Percentiles rank a stretch among this genome's conserved stretches.
phyloP scores from a whole-genome alignment of 2,797 vertebrate genomes.

The Sus cebifrons region DNA sequence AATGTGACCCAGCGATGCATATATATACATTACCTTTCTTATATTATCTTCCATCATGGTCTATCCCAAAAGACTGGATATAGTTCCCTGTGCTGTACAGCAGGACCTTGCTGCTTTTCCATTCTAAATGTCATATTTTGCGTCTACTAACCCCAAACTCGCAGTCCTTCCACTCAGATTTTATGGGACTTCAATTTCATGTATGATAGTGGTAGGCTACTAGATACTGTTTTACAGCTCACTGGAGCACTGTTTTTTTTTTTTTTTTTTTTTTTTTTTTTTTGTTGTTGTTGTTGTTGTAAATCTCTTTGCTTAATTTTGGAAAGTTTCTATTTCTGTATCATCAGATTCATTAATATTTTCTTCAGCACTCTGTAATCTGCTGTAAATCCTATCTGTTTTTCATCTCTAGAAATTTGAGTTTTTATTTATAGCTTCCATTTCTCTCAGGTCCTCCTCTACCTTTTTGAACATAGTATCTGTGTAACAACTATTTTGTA shows the following conservation, averaged over 20 bases:
- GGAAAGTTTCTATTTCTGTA: neutral
- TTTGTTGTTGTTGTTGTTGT: neutral
- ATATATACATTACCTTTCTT: too few relatives aligned
- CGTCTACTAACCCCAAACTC: too few relatives aligned
- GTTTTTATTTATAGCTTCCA: neutral
- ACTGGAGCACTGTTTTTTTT: neutral
- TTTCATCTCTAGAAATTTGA: neutral
- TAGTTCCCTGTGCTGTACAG: too few relatives aligned
- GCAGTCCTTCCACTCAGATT: too few relatives aligned
- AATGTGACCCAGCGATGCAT: too few relatives aligned
- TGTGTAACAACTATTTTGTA: neutral
- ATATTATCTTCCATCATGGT: too few relatives aligned
- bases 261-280: neutral
- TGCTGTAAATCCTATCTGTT: neutral
- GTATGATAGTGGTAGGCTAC: neutral
- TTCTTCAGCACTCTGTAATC: neutral
- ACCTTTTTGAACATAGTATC: neutral
- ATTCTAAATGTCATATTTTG: too few relatives aligned
- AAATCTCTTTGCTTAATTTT: neutral
- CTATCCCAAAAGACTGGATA: too few relatives aligned
- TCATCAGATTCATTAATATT: constrained; percentile 6
- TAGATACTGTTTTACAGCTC: neutral
- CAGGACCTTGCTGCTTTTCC: too few relatives aligned
- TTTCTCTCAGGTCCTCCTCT: neutral
- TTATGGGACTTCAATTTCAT: neutral